These are phyloP conservation scores for Brenthis hecate DNA, from an alignment of 2,888 invertebrate genomes.

Conservation along the genomic window DNA sequence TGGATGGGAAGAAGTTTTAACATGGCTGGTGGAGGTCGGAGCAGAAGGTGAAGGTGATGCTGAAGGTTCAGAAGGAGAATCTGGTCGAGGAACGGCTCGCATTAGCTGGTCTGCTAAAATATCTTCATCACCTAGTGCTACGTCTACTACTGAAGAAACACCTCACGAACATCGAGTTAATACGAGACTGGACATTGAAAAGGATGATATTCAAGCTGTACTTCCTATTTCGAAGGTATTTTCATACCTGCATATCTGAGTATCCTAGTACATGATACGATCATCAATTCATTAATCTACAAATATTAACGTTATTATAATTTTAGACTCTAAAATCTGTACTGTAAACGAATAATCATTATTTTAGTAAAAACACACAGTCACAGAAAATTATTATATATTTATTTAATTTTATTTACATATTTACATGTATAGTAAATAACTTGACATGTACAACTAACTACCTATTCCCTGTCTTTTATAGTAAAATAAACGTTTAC, in stretches of 20 bases:
- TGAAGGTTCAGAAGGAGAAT: constrained; percentile 73
- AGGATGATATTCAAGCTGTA: constrained; percentile 96
- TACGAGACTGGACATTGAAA: constrained; percentile 93
- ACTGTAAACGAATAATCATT: too few relatives aligned
- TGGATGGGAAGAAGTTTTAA: constrained; percentile 91
- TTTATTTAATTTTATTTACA: too few relatives aligned
- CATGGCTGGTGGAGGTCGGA: constrained; percentile 95
- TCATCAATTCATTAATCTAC: background rate
- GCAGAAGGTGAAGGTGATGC: constrained; percentile 85
- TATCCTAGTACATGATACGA: background rate
- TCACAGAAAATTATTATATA: too few relatives aligned
- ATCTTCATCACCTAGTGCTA: constrained; percentile 58
- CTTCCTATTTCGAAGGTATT: constrained; percentile 95
- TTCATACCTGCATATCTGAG: background rate
- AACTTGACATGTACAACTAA: too few relatives aligned
- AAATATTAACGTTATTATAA: too few relatives aligned
- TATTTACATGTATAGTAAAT: too few relatives aligned
- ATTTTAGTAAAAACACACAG: too few relatives aligned
- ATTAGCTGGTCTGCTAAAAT: constrained; percentile 91
- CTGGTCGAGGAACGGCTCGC: constrained; percentile 90
- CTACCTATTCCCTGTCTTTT: background rate
- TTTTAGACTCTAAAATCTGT: too few relatives aligned
- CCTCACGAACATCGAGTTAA: constrained; percentile 85
- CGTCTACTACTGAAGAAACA: constrained; percentile 69
- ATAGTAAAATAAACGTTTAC: constrained; percentile 37